A percentile compares a stretch with the other conserved stretches of the same genome.
Evolutionary conservation across 1,140 invertebrate species (phyloP).

Genomic region (Sogatella furcifera): DNA sequence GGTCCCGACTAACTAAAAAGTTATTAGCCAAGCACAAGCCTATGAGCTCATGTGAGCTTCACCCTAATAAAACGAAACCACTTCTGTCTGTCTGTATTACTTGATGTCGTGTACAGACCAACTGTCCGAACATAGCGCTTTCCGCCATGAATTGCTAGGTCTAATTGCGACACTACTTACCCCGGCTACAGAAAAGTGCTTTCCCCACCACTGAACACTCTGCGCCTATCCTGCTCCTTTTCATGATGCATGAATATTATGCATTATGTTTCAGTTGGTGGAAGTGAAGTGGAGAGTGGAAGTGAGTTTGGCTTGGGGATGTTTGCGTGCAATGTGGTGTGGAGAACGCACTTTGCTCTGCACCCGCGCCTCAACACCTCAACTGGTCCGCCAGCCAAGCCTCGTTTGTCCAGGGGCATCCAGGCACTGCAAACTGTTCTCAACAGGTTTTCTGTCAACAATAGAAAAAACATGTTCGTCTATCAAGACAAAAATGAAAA

Average conservation of each 20-base stretch:
- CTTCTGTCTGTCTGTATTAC: no score
- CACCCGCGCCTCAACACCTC: conserved; percentile 65
- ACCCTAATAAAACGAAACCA: no score
- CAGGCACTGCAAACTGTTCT: conserved; percentile 54
- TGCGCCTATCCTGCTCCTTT: no score
- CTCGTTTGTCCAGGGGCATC: conserved; percentile 46
- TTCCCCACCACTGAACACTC: no score
- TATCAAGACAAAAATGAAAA: conserved; percentile 53
- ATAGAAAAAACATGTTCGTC: conserved; percentile 73
- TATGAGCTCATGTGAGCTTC: no score
- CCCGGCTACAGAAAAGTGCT: no score
- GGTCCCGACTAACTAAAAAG: no score
- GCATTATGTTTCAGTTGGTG: conserved; percentile 32
- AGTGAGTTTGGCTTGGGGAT: conserved; percentile 34
- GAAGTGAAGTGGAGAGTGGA: conserved; percentile 27
- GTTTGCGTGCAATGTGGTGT: conserved; percentile 63
- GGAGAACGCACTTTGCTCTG: conserved; percentile 56
- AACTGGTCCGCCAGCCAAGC: conserved; percentile 47
- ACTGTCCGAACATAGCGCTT: no score
- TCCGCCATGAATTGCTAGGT: no score
- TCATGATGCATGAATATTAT: neutral
- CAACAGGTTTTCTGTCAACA: conserved; percentile 60
- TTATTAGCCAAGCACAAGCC: no score
- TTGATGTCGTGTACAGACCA: no score
- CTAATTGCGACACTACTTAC: no score